Conservation (phyloP, 2,888 invertebrate species). For the Geotrupes spiniger region DNA sequence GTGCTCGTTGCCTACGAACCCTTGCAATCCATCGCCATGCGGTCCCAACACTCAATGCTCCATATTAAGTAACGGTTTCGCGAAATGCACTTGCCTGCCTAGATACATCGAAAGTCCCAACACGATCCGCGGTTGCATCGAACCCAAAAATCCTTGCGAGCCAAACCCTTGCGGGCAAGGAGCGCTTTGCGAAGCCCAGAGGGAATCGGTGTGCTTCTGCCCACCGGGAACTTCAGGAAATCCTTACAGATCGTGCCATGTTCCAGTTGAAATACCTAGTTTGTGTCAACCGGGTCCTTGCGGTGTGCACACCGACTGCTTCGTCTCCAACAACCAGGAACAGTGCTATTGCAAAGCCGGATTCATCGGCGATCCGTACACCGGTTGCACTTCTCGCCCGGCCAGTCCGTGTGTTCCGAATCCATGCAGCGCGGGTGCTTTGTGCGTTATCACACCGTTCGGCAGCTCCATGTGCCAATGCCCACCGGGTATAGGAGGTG, state of each 20-base stretch:
- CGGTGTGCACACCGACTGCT: constrained; percentile 79
- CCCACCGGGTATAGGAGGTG: constrained; percentile 71
- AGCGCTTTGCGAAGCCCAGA: constrained; percentile 76
- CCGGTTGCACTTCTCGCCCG: constrained; percentile 69
- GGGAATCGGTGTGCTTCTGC: constrained; percentile 80
- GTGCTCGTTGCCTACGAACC: constrained; percentile 71
- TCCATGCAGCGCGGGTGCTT: constrained; percentile 77
- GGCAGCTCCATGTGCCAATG: constrained; percentile 73
- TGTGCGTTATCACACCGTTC: constrained; percentile 62
- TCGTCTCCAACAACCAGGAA: constrained; percentile 76
- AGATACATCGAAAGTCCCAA: constrained; percentile 85
- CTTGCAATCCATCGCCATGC: constrained; percentile 82
- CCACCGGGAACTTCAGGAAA: constrained; percentile 80
- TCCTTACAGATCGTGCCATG: constrained; percentile 73
- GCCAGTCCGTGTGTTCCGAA: constrained; percentile 71
- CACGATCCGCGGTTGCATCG: constrained; percentile 80
- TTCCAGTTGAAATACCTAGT: constrained; percentile 55
- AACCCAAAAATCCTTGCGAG: constrained; percentile 76
- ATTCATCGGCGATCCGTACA: constrained; percentile 76
- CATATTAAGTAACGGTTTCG: constrained; percentile 72
- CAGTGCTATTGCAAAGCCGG: constrained; percentile 79
- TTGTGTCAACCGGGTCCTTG: constrained; percentile 82
- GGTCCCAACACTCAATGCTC: constrained; percentile 86
- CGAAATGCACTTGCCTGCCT: constrained; percentile 82
- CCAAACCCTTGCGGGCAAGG: constrained; percentile 78